Evolutionary conservation across 2,888 invertebrate genomes (phyloP).

Genomic region (Timema cristinae): DNA sequence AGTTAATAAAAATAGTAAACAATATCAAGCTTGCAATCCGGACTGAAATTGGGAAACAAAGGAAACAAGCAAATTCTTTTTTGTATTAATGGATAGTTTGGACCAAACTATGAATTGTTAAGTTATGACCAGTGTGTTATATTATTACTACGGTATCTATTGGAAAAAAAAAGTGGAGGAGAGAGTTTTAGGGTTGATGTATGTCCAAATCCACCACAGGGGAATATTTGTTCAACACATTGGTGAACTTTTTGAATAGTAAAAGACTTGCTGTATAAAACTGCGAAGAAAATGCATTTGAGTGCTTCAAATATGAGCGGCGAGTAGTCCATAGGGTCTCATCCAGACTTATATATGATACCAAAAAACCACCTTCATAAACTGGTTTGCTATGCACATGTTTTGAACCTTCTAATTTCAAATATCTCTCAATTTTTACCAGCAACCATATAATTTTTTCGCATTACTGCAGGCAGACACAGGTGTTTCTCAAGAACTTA

Average conservation of each 20-base stretch:
- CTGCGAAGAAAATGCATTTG: conserved; percentile 4
- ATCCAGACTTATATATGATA: not conserved
- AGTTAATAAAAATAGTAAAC: not conserved
- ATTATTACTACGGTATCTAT: not conserved
- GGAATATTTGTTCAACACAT: not conserved
- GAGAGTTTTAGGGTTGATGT: not conserved
- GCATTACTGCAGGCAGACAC: too few relatives aligned
- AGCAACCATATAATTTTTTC: too few relatives aligned
- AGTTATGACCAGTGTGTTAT: conserved; percentile 5
- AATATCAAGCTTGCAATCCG: not conserved
- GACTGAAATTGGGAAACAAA: not conserved
- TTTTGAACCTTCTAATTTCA: too few relatives aligned
- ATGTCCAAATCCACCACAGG: not conserved
- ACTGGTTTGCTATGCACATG: too few relatives aligned
- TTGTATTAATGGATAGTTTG: not conserved
- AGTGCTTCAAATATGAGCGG: conserved; percentile 12
- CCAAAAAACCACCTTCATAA: conserved; percentile 3
- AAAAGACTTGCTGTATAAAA: not conserved
- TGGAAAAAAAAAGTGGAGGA: not conserved
- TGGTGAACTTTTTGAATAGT: not conserved
- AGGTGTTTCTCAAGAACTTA: too few relatives aligned
- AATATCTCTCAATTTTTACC: too few relatives aligned
- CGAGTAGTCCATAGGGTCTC: not conserved
- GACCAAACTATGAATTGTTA: not conserved
- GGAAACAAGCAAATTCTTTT: not conserved